Conservation (phyloP, 2,797 vertebrate species). For the Hippoglossus hippoglossus region DNA sequence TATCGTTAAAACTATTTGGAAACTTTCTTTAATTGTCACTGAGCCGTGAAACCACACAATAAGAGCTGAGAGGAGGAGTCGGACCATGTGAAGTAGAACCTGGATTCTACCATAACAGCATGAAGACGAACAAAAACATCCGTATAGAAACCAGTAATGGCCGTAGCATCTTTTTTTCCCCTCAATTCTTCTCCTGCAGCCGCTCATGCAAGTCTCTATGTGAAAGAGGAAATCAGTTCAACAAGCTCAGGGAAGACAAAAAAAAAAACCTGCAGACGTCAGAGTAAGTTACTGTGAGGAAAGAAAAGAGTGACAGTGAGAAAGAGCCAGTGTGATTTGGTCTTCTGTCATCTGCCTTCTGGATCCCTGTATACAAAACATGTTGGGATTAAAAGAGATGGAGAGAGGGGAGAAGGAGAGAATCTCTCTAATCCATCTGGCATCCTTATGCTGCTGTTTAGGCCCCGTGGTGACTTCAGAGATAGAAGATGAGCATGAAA, state of each 20-base stretch:
- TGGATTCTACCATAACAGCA: constrained; percentile 4
- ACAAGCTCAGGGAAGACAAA: constrained; percentile 35
- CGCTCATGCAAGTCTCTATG: constrained; percentile 35
- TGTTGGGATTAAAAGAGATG: constrained; percentile 63
- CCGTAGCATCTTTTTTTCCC: constrained; percentile 8
- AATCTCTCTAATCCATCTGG: constrained; percentile 86
- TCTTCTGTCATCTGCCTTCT: constrained; percentile 74
- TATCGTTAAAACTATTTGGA: constrained; percentile 22
- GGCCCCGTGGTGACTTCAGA: constrained; percentile 84
- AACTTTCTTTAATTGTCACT: constrained; percentile 22
- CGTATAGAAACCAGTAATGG: constrained; percentile 20
- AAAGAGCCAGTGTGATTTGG: constrained; percentile 72
- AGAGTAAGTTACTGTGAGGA: constrained; percentile 66
- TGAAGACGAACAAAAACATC: neutral
- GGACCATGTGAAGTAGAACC: constrained; percentile 3
- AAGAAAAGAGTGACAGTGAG: constrained; percentile 70
- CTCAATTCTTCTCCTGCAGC: constrained; percentile 36
- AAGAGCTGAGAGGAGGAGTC: neutral
- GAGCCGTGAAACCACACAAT: constrained; percentile 16
- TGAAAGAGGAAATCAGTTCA: constrained; percentile 58
- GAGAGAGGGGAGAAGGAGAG: constrained; percentile 60
- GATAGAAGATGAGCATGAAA: constrained; percentile 91
- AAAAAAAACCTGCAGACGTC: constrained; percentile 42
- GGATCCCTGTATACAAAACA: constrained; percentile 71
- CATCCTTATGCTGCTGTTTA: constrained; percentile 89